A percentile compares a stretch with the other conserved stretches of the same genome.
Conservation (phyloP, 2,113 vertebrate genomes). For the Syngnathus floridae region DNA sequence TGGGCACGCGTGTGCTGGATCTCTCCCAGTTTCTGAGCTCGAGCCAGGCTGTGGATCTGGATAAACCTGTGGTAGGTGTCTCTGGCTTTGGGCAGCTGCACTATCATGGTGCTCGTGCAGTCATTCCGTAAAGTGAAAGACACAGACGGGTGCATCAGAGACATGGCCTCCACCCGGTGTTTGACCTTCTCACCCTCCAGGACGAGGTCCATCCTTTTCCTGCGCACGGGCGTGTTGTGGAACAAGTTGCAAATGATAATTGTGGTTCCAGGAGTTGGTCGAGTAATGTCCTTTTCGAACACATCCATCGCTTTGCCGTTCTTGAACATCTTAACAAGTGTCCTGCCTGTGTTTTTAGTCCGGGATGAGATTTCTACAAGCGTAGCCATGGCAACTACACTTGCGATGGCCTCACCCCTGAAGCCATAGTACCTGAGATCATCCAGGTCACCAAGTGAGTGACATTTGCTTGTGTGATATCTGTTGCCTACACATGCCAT, state of each 20-base stretch:
- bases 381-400: constrained; percentile 75
- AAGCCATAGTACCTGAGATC: constrained; percentile 82
- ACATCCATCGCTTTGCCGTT: constrained; percentile 73
- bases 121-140: constrained; percentile 91
- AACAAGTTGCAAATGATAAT: constrained; percentile 84
- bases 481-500: constrained; percentile 74
- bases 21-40: constrained; percentile 82
- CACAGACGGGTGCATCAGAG: constrained; percentile 83
- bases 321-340: constrained; percentile 81
- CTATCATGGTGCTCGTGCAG: constrained; percentile 77
- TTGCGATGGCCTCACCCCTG: constrained; percentile 90
- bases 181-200: constrained; percentile 86
- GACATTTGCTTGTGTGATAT: constrained; percentile 90
- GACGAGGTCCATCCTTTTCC: constrained; percentile 76
- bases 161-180: constrained; percentile 82
- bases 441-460: constrained; percentile 77
- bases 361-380: constrained; percentile 86
- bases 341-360: constrained; percentile 72
- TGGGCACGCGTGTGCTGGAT: constrained; percentile 68
- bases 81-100: constrained; percentile 85
- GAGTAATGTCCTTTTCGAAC: constrained; percentile 70
- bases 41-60: constrained; percentile 80
- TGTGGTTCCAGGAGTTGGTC: constrained; percentile 85
- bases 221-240: constrained; percentile 86
- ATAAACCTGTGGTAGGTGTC: constrained; percentile 82